A percentile compares a stretch with the other conserved stretches of the same genome.
Evolutionary conservation across 2,797 vertebrate genomes (phyloP).

Genomic region (Philypnodon macrostomus): DNA sequence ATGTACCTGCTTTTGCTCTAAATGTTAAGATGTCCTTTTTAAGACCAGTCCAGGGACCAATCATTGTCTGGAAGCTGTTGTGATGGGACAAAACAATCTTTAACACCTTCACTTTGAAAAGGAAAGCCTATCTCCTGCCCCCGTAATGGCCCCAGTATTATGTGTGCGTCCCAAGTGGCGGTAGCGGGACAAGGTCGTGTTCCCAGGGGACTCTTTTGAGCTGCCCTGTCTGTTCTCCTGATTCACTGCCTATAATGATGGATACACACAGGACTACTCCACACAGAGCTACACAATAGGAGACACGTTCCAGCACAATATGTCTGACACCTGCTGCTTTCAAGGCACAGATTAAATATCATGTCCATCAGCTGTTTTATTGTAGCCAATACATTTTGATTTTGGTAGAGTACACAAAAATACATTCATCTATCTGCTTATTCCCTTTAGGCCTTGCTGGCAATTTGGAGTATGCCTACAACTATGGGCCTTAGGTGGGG

Average conservation of each 20-base stretch:
- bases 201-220: constrained; percentile 56
- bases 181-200: constrained; percentile 62
- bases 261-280: constrained; percentile 61
- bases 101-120: constrained; percentile 52
- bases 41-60: constrained; percentile 56
- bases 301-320: constrained; percentile 39
- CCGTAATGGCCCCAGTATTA: constrained; percentile 74
- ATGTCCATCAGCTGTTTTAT: constrained; percentile 41
- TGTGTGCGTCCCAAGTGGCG: constrained; percentile 51
- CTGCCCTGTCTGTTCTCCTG: constrained; percentile 48
- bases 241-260: constrained; percentile 69
- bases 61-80: constrained; percentile 49
- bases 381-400: constrained; percentile 31
- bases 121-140: constrained; percentile 63
- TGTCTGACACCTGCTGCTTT: no score
- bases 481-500: no score
- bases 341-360: constrained; percentile 42
- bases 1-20: constrained; percentile 42
- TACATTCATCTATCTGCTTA: no score
- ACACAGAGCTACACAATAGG: constrained; percentile 56
- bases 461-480: no score
- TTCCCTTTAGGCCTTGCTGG: no score
- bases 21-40: constrained; percentile 46
- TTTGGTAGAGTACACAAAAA: neutral
- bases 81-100: constrained; percentile 47